These are phyloP conservation scores for Uloborus diversus DNA, from an alignment of 1,140 invertebrate species.

Conservation along the genomic window DNA sequence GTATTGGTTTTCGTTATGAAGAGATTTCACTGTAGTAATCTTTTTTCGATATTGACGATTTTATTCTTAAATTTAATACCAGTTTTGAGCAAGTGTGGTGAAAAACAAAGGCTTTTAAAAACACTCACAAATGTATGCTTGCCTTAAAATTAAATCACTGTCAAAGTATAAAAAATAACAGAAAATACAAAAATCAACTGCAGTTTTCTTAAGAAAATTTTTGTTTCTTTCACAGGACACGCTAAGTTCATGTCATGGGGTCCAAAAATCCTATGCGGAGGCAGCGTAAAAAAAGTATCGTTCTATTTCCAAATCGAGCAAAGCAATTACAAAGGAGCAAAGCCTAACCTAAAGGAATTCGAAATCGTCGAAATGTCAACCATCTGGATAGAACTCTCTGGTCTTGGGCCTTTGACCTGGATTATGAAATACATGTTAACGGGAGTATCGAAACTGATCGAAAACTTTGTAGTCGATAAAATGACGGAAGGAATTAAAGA, in stretches of 20 bases:
- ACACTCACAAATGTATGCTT: too few species aligned
- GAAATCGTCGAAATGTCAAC: constrained; percentile 44
- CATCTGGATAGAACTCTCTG: constrained; percentile 53
- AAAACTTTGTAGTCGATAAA: constrained; percentile 43
- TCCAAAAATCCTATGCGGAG: constrained; percentile 6
- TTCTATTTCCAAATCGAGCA: constrained; percentile 53
- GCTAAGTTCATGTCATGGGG: constrained; percentile 52
- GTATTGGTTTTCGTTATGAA: too few species aligned
- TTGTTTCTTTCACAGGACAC: constrained; percentile 30
- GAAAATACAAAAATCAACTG: too few species aligned
- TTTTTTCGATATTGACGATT: too few species aligned
- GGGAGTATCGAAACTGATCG: constrained; percentile 44
- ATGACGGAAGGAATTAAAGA: neutral
- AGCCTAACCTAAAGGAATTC: constrained; percentile 32
- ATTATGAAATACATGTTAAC: constrained; percentile 50
- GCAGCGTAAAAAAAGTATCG: constrained; percentile 27
- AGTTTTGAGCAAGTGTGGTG: too few species aligned
- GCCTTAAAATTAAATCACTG: too few species aligned
- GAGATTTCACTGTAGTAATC: too few species aligned
- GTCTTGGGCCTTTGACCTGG: constrained; percentile 53
- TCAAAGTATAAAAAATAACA: too few species aligned
- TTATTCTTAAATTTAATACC: too few species aligned
- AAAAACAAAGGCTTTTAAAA: too few species aligned
- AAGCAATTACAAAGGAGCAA: constrained; percentile 22
- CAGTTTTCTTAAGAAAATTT: too few species aligned